Evolutionary conservation across 2,888 invertebrate genomes (phyloP).

Genomic region (Tipula helvola): DNA sequence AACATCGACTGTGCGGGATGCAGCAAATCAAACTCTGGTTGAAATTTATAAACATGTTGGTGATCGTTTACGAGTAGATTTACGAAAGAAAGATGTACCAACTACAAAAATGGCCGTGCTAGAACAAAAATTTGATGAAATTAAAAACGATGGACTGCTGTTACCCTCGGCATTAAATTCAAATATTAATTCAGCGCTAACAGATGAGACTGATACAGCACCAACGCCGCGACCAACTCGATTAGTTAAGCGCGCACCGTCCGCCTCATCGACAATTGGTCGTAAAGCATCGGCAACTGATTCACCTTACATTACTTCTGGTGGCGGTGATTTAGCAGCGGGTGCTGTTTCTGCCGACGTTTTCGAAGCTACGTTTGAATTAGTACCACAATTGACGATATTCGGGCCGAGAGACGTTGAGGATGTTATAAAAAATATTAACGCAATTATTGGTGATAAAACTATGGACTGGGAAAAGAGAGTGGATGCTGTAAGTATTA

Average conservation of each 20-base stretch:
- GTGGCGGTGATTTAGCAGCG: conserved; percentile 40
- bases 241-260: conserved; percentile 37
- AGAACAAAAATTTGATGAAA: conserved; percentile 78
- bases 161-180: conserved; percentile 51
- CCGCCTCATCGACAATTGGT: conserved; percentile 27
- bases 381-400: conserved; percentile 67
- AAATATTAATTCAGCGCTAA: conserved; percentile 19
- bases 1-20: conserved; percentile 73
- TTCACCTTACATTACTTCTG: conserved; percentile 13
- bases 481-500: conserved; percentile 60
- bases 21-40: conserved; percentile 71
- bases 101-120: conserved; percentile 57
- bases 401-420: conserved; percentile 75
- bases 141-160: conserved; percentile 63
- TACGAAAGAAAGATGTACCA: conserved; percentile 67
- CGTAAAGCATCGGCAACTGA: conserved; percentile 26
- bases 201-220: conserved; percentile 39
- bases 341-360: conserved; percentile 83
- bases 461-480: conserved; percentile 90
- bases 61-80: conserved; percentile 69
- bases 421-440: conserved; percentile 63
- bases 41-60: conserved; percentile 88
- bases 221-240: conserved; percentile 34
- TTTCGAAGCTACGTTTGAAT: conserved; percentile 76
- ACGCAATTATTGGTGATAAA: conserved; percentile 63